Base-by-base conservation (phyloP, 2,888 invertebrate genomes). In the Therioaphis trifolii region DNA sequence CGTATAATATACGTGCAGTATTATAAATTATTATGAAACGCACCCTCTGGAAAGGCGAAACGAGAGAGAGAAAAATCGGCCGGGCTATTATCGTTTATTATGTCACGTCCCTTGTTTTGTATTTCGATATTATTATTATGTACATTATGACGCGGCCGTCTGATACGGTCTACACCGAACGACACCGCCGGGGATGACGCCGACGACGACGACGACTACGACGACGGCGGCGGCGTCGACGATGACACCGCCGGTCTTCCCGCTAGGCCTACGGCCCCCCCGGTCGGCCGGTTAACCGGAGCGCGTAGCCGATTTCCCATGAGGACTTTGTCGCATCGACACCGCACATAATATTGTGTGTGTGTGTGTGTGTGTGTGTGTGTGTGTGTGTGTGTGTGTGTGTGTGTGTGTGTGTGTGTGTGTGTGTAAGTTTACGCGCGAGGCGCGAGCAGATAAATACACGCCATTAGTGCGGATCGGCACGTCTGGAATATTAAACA, bases 401-500 rank as follows among this genome's bases (percentile, higher is more conserved):
- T n/a, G n/a, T n/a, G 21, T 63, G 11, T n/a, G 11, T 11, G 3
- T 40, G 2, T 27, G 4, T n/a, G 11, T 24, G 24, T 35, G 35
- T 35, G 35, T 35, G 55, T 21, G 46, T 71, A 5, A 15, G 43
- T 4, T n/a, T n/a, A 58, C n/a, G 55, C 14, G 61, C 18, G 63
- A n/a, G 0, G 52, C 12, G 40, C 27, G 52, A 27, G 27, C 21
- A 12, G 29, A 71, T 82, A 74, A 82, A 74, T 82, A 82, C 74
- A 82, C 24, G 74, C 52, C 82, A 82, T 82, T 82, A 82, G 24
- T 61, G 49, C 61, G 82, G 24, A 24, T 40, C 63, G 29, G 14
- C 74, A 35, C 74, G 74, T 52, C 40, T n/a, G 74, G 82, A 82
- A 82, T 82, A 82, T 82, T 82, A 82, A 82, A 52, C 40, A 24